Conservation (phyloP, 1,140 invertebrate genomes). For the Eupeodes corollae region DNA sequence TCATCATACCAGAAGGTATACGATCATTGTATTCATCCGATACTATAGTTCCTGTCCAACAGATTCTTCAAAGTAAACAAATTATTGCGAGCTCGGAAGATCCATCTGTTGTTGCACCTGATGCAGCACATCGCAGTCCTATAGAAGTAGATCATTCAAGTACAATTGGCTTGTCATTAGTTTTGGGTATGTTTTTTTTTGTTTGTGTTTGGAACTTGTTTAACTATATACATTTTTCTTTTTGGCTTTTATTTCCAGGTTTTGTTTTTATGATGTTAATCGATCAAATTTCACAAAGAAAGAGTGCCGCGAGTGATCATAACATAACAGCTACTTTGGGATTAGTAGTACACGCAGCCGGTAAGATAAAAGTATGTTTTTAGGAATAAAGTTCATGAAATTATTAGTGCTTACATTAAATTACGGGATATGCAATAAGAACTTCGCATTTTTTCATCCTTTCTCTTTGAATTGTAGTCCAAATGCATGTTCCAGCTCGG, state of each 20-base stretch:
- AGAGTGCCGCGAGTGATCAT: slow-evolving; percentile 51
- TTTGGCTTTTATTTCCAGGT: slow-evolving; percentile 38
- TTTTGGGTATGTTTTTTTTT: slow-evolving; percentile 44
- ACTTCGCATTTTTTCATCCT: no score
- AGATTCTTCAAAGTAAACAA: slow-evolving; percentile 10
- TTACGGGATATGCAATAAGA: no score
- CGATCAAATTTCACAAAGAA: slow-evolving; percentile 68
- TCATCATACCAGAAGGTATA: slow-evolving; percentile 98
- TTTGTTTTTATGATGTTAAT: slow-evolving; percentile 98
- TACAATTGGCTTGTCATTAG: slow-evolving; percentile 52
- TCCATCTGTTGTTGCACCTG: slow-evolving; percentile 17
- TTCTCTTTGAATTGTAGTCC: no score
- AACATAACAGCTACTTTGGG: slow-evolving; percentile 90
- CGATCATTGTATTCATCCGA: slow-evolving; percentile 54
- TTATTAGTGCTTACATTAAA: no score
- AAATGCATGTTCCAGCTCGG: no score
- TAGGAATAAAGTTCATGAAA: no score
- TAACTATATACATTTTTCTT: not conserved
- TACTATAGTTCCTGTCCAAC: slow-evolving; percentile 2
- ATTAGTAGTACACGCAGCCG: slow-evolving; percentile 83
- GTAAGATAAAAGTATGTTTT: no score
- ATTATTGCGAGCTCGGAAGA: slow-evolving; percentile 5
- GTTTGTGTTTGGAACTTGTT: not conserved
- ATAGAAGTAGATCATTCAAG: slow-evolving; percentile 40
- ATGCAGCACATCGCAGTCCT: not conserved